Base-by-base conservation (phyloP, 2,888 invertebrate genomes). In the Apotomis turbidana region DNA sequence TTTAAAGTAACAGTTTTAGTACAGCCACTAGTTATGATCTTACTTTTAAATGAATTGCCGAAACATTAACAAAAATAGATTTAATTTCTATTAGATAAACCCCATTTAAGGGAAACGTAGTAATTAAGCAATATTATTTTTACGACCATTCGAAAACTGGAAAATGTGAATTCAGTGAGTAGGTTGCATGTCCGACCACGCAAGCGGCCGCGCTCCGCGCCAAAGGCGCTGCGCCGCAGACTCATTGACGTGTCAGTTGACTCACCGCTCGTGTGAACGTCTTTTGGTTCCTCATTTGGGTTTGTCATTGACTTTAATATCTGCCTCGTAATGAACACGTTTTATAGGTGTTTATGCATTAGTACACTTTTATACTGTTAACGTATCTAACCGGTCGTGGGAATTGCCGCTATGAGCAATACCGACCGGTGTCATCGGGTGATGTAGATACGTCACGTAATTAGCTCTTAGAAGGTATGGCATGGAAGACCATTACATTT, bases 141-240 rank as follows among this genome's bases (percentile, higher is more conserved):
- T 70, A 70, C 12, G 58, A 58, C 9, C 55, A n/a, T 36, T 57
- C 57, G 27, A 66, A 57, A 66, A 57, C 15, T 15, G 13, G 46
- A 55, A 66, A 66, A 66, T 57, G 66, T 49, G 66, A 63, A 38
- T 38, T 44, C n/a, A n/a, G 55, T 46, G 66, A 66, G 66, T 57
- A 66, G 67, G 67, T 51, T 51, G 51, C 46, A 49, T 44, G 51
- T 38, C 62, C 74, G 74, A 71, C 74, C 73, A 71, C 76, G 62
- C 70, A 54, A 49, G 54, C 69, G 51, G 41, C 75, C 78, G 80
- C 80, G 80, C 79, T 81, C 75, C 78, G 80, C 80, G 80, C 79
- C 81, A 81, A 81, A 52, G 51, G 57, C 81, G 76, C 77, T 59
- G 73, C 76, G 74, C 60, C 57, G 70, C 72, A 41, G 41, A 41